These are phyloP conservation scores for Teleopsis dalmanni DNA, from an alignment of 1,140 invertebrate species.

Conservation along the genomic window DNA sequence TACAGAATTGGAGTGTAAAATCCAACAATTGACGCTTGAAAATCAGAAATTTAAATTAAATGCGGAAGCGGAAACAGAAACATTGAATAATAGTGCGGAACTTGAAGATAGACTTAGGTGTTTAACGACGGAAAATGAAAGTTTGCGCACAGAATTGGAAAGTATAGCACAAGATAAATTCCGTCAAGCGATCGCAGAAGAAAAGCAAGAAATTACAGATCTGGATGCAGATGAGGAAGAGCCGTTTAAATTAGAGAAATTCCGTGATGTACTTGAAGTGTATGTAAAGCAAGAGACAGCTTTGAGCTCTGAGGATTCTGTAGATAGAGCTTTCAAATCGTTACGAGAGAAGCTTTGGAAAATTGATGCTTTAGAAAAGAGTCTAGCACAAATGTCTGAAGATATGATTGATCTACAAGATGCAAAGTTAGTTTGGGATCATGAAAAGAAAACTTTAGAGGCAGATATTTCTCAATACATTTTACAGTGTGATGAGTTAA, in stretches of 20 bases:
- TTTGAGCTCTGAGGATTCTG: slow-evolving; percentile 27
- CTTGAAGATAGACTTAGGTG: slow-evolving; percentile 29
- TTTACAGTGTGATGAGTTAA: slow-evolving; percentile 55
- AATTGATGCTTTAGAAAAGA: slow-evolving; percentile 35
- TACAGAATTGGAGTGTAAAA: slow-evolving; percentile 19
- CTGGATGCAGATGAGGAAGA: slow-evolving; percentile 19
- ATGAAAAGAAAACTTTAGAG: slow-evolving; percentile 52
- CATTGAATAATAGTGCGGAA: slow-evolving; percentile 22
- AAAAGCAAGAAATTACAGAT: slow-evolving; percentile 37
- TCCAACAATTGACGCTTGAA: slow-evolving; percentile 30
- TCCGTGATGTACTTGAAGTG: slow-evolving; percentile 20
- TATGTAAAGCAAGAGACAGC: slow-evolving; percentile 23
- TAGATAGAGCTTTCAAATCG: slow-evolving; percentile 38
- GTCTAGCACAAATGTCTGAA: slow-evolving; percentile 29
- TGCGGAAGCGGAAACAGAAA: slow-evolving; percentile 35
- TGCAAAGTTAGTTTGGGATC: slow-evolving; percentile 27
- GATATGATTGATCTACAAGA: slow-evolving; percentile 32
- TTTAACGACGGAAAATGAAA: slow-evolving; percentile 24
- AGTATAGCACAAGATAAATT: slow-evolving; percentile 34
- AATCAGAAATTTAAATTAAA: slow-evolving; percentile 34
- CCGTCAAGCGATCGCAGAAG: slow-evolving; percentile 34
- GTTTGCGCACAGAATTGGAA: slow-evolving; percentile 25
- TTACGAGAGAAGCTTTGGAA: slow-evolving; percentile 38
- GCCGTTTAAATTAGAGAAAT: slow-evolving; percentile 33
- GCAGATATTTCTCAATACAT: slow-evolving; percentile 54